Evolutionary conservation across 2,888 invertebrate genomes (phyloP).

Genomic region (Eumacrocentrus americanus): DNA sequence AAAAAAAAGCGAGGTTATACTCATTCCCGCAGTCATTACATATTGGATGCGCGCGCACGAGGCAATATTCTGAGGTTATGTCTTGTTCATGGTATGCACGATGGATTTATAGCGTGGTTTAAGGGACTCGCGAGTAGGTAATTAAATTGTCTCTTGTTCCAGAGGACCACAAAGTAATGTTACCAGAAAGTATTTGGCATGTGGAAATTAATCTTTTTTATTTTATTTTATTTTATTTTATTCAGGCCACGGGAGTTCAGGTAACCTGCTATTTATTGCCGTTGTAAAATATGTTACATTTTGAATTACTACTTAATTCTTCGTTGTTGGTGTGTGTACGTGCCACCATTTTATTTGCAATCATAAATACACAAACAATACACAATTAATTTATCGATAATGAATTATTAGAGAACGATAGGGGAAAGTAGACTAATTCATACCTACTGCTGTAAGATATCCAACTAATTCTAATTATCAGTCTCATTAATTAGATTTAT

Average conservation of each 20-base stretch:
- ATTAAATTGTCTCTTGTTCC: slow-evolving; percentile 26
- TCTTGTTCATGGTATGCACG: slow-evolving; percentile 23
- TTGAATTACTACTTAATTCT: background rate
- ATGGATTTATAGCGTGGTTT: slow-evolving; percentile 27
- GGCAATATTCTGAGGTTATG: slow-evolving; percentile 31
- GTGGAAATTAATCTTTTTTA: background rate
- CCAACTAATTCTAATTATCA: too few species aligned
- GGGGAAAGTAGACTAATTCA: too few species aligned
- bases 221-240: background rate
- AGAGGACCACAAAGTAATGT: background rate
- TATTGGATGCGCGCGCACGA: background rate
- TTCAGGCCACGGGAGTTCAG: background rate
- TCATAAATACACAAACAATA: too few species aligned
- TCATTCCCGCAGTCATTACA: background rate
- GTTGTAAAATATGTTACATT: background rate
- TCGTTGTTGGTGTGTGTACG: background rate
- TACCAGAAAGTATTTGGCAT: background rate
- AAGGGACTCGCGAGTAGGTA: slow-evolving; percentile 18
- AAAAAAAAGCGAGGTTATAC: background rate
- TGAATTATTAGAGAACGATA: too few species aligned
- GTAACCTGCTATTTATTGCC: background rate
- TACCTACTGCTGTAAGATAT: too few species aligned
- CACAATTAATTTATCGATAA: too few species aligned
- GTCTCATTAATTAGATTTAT: too few species aligned
- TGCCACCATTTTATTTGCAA: background rate